phyloP scores from a whole-genome alignment of 2,888 invertebrate species.

The Diaphora mendica region DNA sequence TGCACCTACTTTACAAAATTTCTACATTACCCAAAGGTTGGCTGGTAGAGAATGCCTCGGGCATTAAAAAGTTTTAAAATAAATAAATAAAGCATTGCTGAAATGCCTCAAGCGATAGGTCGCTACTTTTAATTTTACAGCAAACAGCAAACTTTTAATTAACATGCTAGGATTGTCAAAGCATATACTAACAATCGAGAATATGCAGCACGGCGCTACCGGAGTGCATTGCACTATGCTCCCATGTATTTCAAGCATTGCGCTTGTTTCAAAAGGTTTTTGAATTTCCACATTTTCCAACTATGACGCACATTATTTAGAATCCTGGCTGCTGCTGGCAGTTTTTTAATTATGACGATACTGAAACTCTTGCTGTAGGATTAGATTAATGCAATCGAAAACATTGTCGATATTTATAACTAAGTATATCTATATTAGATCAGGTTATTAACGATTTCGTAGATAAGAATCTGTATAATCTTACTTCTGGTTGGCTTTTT shows the following conservation, averaged over 20 bases:
- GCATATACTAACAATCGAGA: slow-evolving; percentile 62
- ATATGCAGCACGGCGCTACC: slow-evolving; percentile 37
- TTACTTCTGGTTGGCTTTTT: neutral
- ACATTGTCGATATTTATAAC: neutral
- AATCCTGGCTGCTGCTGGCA: neutral
- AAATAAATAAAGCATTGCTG: slow-evolving; percentile 17
- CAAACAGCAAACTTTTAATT: slow-evolving; percentile 60
- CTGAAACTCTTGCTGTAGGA: no score
- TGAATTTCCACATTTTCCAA: slow-evolving; percentile 25
- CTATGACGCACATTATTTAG: neutral
- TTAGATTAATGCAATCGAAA: neutral
- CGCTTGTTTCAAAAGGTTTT: slow-evolving; percentile 40
- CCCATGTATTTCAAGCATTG: slow-evolving; percentile 28
- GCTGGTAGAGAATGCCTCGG: no score
- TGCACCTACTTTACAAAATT: no score
- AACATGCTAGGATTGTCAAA: slow-evolving; percentile 72
- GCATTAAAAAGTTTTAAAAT: no score
- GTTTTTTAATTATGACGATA: neutral
- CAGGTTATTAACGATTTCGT: neutral
- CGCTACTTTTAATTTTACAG: slow-evolving; percentile 41
- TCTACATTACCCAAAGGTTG: no score
- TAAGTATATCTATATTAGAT: neutral
- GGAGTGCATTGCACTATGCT: slow-evolving; percentile 43
- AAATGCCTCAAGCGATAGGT: slow-evolving; percentile 32
- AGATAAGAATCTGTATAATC: neutral